phyloP scores from a whole-genome alignment of 1,140 invertebrate species.

The Hirudo medicinalis region DNA sequence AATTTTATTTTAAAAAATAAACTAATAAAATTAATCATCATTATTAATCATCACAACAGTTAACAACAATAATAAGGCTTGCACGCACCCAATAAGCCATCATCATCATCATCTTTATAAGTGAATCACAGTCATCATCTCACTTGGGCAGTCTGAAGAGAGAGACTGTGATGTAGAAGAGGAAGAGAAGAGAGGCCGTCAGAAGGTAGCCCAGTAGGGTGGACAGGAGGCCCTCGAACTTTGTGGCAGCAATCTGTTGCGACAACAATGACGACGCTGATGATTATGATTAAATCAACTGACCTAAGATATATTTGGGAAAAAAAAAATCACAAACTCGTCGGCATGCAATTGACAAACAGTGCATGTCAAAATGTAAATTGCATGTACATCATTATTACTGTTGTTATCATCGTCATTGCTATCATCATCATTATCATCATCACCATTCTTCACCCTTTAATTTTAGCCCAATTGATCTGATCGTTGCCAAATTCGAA shows the following conservation, averaged over 20 bases:
- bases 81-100: background rate
- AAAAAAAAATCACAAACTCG: background rate
- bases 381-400: too few species aligned
- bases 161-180: slow-evolving; percentile 58
- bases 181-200: slow-evolving; percentile 66
- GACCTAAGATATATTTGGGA: background rate
- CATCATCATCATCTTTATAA: background rate
- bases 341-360: too few species aligned
- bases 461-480: too few species aligned
- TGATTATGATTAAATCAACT: background rate
- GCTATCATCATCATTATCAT: too few species aligned
- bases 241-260: slow-evolving; percentile 53
- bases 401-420: too few species aligned
- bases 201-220: slow-evolving; percentile 81
- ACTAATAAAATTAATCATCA: background rate
- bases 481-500: background rate
- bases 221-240: slow-evolving; percentile 83
- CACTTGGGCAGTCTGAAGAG: slow-evolving; percentile 60
- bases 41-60: background rate
- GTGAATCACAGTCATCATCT: background rate
- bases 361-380: too few species aligned
- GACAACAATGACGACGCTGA: too few species aligned
- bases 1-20: background rate
- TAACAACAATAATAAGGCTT: background rate
- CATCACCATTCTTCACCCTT: too few species aligned